Evolutionary conservation across 2,888 invertebrate species (phyloP), one percentile per base, ranked within the genome.

Genomic region (Platycheirus rosarum): DNA sequence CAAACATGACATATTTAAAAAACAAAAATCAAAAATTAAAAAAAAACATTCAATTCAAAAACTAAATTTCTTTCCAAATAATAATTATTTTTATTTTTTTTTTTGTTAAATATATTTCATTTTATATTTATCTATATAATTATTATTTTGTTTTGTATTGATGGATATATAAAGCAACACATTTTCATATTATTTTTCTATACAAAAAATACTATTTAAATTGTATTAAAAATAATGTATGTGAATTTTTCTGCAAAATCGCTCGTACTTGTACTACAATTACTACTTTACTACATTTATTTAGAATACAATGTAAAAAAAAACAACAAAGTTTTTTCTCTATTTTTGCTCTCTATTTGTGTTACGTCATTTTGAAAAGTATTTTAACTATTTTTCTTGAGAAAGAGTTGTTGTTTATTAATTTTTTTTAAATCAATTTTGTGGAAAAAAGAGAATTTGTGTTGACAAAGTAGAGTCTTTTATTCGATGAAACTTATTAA

Each of bases 11-110:
- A 77, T 85, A 85, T 86, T 86, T 86, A 75, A 60, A 85, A 85
- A 85, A 86, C 79, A 84, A 84, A 86, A 85, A 84, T 84, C 77
- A 70, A 84, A 86, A 85, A 85, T 86, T 76, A 78, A 69, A 79
- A 85, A 84, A 37, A 55, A 35, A 73, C 87, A 86, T 79, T 84
- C 85, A 84, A 32, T 32, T 32, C 29, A 32, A 32, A 32, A 32
- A 32, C 8, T 87, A 86, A 79, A 80, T 85, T 85, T 85, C 84
- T 82, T 62, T 84, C 79, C 63, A 71, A 63, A 70, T 74, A 84
- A 70, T 82, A 62, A 70, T 65, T 70, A 71, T 57, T 57, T 80
- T 63, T 77, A 73, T 73, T 20, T 69, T 46, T 69, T 69, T 14
- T 69, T 70, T 60, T 37, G 35, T 23, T 16, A 49, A 46, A 14